Percentiles rank a stretch among this genome's conserved stretches.
phyloP scores from a whole-genome alignment of 2,113 vertebrate genomes.

The Gallinago media region DNA sequence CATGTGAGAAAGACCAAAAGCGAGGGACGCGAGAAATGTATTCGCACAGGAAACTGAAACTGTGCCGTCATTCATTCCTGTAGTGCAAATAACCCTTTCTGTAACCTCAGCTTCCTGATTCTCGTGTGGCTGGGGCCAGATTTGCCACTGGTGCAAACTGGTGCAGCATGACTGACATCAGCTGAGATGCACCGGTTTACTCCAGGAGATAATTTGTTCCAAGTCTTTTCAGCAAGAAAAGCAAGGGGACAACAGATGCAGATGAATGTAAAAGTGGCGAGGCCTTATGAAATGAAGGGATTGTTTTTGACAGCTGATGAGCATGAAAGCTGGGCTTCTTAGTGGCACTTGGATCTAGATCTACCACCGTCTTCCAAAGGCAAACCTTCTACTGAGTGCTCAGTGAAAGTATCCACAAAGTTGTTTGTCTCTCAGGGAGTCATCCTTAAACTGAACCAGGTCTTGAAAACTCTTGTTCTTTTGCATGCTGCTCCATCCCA shows the following conservation, averaged over 20 bases:
- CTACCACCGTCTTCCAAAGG: neutral
- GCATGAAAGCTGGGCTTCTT: neutral
- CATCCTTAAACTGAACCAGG: neutral
- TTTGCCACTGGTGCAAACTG: constrained; percentile 39
- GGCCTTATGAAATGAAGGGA: neutral
- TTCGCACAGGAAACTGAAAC: constrained; percentile 62
- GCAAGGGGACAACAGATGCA: neutral
- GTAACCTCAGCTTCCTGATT: constrained; percentile 70
- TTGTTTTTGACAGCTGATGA: constrained; percentile 6
- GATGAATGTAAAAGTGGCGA: neutral
- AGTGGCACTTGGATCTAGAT: neutral
- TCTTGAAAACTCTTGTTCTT: neutral
- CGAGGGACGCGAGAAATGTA: neutral
- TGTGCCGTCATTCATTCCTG: constrained; percentile 52
- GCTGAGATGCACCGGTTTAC: neutral
- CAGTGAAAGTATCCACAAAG: neutral
- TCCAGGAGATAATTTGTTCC: neutral
- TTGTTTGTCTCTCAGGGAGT: constrained; percentile 14
- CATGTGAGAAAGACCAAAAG: constrained; percentile 48
- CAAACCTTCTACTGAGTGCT: neutral
- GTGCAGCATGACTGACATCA: neutral
- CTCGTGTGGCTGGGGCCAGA: constrained; percentile 10
- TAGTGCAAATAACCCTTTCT: constrained; percentile 52
- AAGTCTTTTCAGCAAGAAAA: neutral
- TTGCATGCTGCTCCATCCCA: neutral